A percentile compares a stretch with the other conserved stretches of the same genome.
Conservation (phyloP, 2,113 vertebrate species). For the Anas platyrhynchos region DNA sequence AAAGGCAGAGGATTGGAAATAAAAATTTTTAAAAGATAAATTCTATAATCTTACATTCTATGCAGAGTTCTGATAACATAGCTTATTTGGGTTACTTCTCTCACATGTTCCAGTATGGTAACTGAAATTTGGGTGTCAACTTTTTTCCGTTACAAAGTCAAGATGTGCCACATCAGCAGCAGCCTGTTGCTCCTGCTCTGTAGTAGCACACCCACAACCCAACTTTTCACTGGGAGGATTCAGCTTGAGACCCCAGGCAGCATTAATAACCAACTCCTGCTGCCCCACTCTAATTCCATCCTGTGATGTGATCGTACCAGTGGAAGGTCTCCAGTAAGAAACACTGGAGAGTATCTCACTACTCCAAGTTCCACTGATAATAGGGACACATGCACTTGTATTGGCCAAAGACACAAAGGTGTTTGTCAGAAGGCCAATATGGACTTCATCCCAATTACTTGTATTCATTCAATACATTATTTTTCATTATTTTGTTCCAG, state of each 20-base stretch:
- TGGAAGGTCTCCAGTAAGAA: no score
- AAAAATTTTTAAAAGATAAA: neutral
- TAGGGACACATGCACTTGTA: neutral
- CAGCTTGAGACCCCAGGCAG: neutral
- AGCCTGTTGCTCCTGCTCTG: neutral
- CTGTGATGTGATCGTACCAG: no score
- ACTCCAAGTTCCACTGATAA: neutral
- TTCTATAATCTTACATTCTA: neutral
- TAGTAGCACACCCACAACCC: fast-evolving
- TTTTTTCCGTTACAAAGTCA: neutral
- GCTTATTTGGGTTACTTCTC: neutral
- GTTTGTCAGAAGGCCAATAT: neutral
- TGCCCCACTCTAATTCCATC: neutral
- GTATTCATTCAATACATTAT: neutral
- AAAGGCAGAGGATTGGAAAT: neutral
- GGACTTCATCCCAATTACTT: neutral
- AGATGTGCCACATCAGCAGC: neutral
- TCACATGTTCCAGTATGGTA: neutral
- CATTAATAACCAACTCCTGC: neutral
- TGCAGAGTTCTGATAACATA: neutral
- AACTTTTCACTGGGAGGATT: neutral
- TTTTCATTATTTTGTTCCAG: neutral
- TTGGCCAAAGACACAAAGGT: neutral
- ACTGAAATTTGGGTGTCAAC: neutral
- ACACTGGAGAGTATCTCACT: neutral